Percentiles rank a stretch among this genome's conserved stretches.
phyloP scores from a whole-genome alignment of 23 tunicate species.

The Ciona savignyi region DNA sequence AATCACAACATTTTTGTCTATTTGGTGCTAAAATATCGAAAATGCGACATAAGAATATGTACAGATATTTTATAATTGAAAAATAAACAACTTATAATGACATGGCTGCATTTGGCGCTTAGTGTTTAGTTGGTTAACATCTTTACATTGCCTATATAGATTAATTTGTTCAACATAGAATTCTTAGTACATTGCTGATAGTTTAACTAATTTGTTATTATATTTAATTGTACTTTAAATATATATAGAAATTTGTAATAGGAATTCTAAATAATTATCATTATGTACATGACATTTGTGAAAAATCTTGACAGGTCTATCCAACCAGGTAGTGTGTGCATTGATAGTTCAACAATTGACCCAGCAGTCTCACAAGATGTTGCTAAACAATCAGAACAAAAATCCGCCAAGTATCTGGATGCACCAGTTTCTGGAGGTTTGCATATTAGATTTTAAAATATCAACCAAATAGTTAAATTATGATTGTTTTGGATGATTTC shows the following conservation, averaged over 20 bases:
- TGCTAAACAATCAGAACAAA: constrained; percentile 31
- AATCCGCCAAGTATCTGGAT: constrained; percentile 72
- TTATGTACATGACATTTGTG: background rate
- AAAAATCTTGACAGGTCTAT: constrained; percentile 17
- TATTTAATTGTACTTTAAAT: too few relatives aligned
- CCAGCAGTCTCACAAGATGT: constrained; percentile 79
- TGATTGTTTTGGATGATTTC: background rate
- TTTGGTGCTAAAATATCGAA: too few relatives aligned
- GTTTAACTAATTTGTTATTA: too few relatives aligned
- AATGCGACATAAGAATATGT: too few relatives aligned
- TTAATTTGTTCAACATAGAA: too few relatives aligned
- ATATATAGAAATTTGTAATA: background rate
- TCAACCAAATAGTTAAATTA: too few relatives aligned
- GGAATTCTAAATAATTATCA: background rate
- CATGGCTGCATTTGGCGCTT: too few relatives aligned
- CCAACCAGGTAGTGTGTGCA: constrained; percentile 35
- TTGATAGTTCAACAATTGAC: constrained; percentile 97
- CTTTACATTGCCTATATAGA: background rate
- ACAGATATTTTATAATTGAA: too few relatives aligned
- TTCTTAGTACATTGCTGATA: too few relatives aligned
- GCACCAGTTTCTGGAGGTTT: constrained; percentile 90
- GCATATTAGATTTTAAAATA: background rate
- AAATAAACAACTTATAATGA: too few relatives aligned
- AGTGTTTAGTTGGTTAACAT: too few relatives aligned
- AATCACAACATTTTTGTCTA: too few relatives aligned